Evolutionary conservation across 35 echinoderm and acorn worm genomes (phyloP).

Genomic region (Holothuria glaberrima): DNA sequence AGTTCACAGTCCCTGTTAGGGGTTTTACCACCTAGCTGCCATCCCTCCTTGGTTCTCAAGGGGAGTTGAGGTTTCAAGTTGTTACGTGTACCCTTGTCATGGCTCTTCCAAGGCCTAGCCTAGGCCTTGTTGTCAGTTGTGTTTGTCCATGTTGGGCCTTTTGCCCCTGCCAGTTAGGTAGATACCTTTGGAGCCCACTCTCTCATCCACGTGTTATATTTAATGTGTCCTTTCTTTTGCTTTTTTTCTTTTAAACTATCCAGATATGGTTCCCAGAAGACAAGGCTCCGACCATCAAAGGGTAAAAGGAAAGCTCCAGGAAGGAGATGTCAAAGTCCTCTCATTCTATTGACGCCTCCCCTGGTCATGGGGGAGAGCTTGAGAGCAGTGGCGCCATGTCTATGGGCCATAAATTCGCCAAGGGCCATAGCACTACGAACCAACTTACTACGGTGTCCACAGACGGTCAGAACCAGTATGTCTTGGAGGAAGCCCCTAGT

Average conservation of each 20-base stretch:
- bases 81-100: no score
- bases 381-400: neutral
- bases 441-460: neutral
- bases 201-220: no score
- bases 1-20: neutral
- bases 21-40: neutral
- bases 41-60: neutral
- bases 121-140: no score
- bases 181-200: no score
- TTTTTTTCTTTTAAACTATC: no score
- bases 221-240: no score
- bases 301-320: neutral
- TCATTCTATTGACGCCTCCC: neutral
- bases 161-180: no score
- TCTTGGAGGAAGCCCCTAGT: no score
- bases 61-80: no score
- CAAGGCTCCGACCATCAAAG: neutral
- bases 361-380: constrained; percentile 20
- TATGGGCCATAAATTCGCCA: constrained; percentile 4
- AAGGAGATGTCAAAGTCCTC: neutral
- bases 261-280: neutral
- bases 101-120: no score
- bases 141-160: no score
- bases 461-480: neutral
- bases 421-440: neutral